phyloP scores from a whole-genome alignment of 2,888 invertebrate genomes.

The Sialis lutaria region DNA sequence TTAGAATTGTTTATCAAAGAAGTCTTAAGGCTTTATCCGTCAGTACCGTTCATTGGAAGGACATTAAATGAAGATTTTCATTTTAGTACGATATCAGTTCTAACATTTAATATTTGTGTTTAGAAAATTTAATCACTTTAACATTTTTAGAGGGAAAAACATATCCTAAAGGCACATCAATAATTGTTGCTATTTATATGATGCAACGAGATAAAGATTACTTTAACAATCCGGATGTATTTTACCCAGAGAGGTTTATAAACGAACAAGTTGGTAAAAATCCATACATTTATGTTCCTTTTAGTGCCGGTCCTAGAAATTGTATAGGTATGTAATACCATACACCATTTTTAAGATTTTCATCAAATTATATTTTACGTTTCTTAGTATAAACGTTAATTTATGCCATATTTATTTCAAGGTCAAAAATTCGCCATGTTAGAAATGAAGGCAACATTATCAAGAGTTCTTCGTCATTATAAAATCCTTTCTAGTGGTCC shows the following conservation, averaged over 20 bases:
- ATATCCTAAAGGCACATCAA: slow-evolving; percentile 12
- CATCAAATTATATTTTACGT: too few species aligned
- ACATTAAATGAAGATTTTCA: slow-evolving; percentile 21
- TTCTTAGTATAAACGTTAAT: too few species aligned
- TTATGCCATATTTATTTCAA: slow-evolving; percentile 9
- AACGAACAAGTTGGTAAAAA: slow-evolving; percentile 15
- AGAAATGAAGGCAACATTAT: slow-evolving; percentile 3
- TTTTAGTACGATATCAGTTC: slow-evolving; percentile 12
- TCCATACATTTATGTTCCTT: slow-evolving; percentile 19
- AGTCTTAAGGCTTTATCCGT: slow-evolving; percentile 31
- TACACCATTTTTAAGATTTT: too few species aligned
- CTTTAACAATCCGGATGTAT: slow-evolving; percentile 17
- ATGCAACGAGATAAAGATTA: slow-evolving; percentile 15
- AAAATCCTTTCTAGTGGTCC: not conserved
- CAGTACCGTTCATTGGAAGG: slow-evolving; percentile 31
- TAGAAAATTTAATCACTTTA: not conserved
- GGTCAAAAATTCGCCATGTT: slow-evolving; percentile 3
- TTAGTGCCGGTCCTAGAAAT: slow-evolving; percentile 19
- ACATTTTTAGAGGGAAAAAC: slow-evolving; percentile 13
- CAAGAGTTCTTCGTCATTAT: not conserved
- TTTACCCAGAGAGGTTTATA: slow-evolving; percentile 20
- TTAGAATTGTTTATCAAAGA: slow-evolving; percentile 35
- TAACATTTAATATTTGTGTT: not conserved
- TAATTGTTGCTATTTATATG: slow-evolving; percentile 12
- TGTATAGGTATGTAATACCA: slow-evolving; percentile 15